Conservation (phyloP, 2,113 vertebrate species). For the Platycercus adscitus region DNA sequence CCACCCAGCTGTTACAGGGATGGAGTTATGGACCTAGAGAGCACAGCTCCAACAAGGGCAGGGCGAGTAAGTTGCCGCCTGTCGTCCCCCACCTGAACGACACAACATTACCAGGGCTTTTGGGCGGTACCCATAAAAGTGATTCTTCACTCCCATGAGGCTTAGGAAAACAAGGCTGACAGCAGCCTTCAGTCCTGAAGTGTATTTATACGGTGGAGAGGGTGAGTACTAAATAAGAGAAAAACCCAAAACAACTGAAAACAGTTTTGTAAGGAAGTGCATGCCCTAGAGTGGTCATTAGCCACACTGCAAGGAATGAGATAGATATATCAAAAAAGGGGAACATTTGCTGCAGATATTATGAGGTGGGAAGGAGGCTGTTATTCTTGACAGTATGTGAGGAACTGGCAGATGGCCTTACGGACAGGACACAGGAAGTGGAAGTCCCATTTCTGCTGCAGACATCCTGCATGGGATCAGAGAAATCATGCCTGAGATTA, state of each 20-base stretch:
- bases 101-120: not conserved
- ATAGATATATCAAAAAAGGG: not conserved
- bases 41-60: not conserved
- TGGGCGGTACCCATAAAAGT: not conserved
- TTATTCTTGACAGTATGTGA: conserved; percentile 17
- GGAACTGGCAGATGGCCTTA: conserved; percentile 13
- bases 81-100: not conserved
- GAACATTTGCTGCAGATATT: conserved; percentile 37
- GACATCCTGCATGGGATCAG: not conserved
- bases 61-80: not conserved
- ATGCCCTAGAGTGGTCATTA: conserved; percentile 40
- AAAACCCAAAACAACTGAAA: not conserved
- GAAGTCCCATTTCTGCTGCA: not conserved
- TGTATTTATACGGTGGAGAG: not conserved
- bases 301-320: not conserved
- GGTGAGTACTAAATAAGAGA: not conserved
- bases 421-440: not conserved
- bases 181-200: not conserved
- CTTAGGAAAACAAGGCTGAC: not conserved
- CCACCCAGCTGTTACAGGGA: not conserved
- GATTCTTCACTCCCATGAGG: not conserved
- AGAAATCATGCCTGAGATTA: not conserved
- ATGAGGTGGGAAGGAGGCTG: not conserved
- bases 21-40: not conserved
- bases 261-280: conserved; percentile 9